Base-by-base conservation (phyloP, 2,797 vertebrate species). In the Allobates femoralis region DNA sequence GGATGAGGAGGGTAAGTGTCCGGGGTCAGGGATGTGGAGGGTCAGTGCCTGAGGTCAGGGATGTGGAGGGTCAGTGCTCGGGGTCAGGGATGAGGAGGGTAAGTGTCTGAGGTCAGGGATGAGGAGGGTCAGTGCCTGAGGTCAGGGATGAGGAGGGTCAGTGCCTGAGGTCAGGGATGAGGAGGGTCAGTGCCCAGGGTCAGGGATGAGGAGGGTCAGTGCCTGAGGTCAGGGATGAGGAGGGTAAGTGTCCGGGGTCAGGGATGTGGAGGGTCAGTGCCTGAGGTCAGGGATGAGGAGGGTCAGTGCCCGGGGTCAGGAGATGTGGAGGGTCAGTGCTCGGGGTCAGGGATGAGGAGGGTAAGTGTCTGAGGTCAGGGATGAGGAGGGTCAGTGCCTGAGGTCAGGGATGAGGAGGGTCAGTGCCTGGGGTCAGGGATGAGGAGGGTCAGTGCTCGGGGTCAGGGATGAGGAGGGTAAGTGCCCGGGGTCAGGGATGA, bases 161-260 rank as follows among this genome's bases (percentile, higher is more conserved):
- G n/a, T n/a, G n/a, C n/a, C n/a, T n/a, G n/a, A 26, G 66, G 81
- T 62, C 82, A 84, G 19, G 37, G 55, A 84, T 21, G 30, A 84
- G 56, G 15, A 46, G 55, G 55, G 82, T 84, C 34, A 76, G 71
- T 51, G 26, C 55, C 19, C 41, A 26, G 67, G 69, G 81, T 51
- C 82, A 84, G 21, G 41, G 37, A 84, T 18, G 32, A 84, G 41
- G 41, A 46, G 67, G 81, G 11, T 3, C 41, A 3, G 11, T 84
- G 56, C 56, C 76, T 8, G n/a, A 51, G 26, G 64, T 58, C 82
- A 84, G 21, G 37, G 34, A 76, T 18, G 51, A 10, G 37, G 21
- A n/a, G 55, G 82, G 73, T 76, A 34, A 76, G 56, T 51, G 15
- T 11, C 37, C 5, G 41, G 41, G 41, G 41, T 46, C 41, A 46